Percentiles rank a stretch among this genome's conserved stretches.
Conservation (phyloP, 2,113 vertebrate genomes). For the Mesitornis unicolor region DNA sequence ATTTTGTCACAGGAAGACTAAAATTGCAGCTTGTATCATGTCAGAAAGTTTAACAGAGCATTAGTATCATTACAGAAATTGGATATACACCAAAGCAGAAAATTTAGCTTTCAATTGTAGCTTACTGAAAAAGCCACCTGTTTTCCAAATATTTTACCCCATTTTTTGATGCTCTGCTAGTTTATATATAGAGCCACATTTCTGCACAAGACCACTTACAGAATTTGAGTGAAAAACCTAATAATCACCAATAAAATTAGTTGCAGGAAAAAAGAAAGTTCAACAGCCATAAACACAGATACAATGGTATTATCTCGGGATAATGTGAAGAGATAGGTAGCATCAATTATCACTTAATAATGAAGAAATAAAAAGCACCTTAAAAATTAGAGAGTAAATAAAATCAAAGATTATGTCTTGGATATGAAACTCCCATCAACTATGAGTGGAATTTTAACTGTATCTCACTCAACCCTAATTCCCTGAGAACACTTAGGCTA, state of each 20-base stretch:
- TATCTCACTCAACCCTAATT: background rate
- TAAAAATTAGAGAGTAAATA: background rate
- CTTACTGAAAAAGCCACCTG: background rate
- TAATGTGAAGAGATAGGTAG: background rate
- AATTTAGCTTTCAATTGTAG: background rate
- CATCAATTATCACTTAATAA: background rate
- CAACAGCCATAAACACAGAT: background rate
- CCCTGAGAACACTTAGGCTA: background rate
- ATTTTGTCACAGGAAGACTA: background rate
- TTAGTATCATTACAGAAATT: background rate
- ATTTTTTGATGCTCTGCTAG: background rate
- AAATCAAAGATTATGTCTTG: background rate
- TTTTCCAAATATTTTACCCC: background rate
- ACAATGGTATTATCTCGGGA: background rate
- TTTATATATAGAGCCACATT: background rate
- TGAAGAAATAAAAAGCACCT: background rate
- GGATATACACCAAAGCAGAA: background rate
- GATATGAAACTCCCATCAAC: background rate
- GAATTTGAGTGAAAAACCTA: background rate
- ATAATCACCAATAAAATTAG: background rate
- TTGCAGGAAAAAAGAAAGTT: background rate
- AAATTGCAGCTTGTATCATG: background rate
- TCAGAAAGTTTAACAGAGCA: background rate
- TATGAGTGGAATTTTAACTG: background rate
- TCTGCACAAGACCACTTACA: background rate